These are phyloP conservation scores for Amblyopsis rosae DNA, from an alignment of 2,113 vertebrate species.

Conservation along the genomic window DNA sequence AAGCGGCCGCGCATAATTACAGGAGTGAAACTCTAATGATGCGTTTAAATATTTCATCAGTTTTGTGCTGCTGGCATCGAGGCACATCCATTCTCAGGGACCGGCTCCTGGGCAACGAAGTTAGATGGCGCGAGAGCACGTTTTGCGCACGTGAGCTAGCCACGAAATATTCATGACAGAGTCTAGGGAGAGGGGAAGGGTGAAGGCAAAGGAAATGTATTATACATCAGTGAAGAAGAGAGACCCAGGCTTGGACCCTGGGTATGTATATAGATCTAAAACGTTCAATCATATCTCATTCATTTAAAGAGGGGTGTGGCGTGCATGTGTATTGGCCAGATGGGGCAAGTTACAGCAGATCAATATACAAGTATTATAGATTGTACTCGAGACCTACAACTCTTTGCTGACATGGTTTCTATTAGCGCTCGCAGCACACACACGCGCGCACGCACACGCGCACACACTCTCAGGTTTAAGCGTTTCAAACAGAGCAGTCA, in stretches of 20 bases:
- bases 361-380: background rate
- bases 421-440: background rate
- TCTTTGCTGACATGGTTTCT: background rate
- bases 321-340: too few species aligned
- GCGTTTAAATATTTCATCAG: constrained; percentile 75
- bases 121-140: constrained; percentile 38
- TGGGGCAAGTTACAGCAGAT: too few species aligned
- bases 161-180: constrained; percentile 53
- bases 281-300: too few species aligned
- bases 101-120: constrained; percentile 43
- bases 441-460: background rate
- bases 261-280: too few species aligned
- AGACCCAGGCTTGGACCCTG: too few species aligned
- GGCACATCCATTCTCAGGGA: constrained; percentile 49
- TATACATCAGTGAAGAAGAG: too few species aligned
- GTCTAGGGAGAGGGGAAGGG: constrained; percentile 23
- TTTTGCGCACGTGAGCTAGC: constrained; percentile 56
- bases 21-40: too few species aligned
- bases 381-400: background rate
- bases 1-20: too few species aligned
- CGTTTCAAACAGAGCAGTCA: background rate
- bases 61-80: constrained; percentile 38
- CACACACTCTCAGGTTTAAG: background rate
- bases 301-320: background rate
- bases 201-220: background rate